Percentiles rank a stretch among this genome's conserved stretches.
These are phyloP conservation scores for Cyclina sinensis DNA, from an alignment of 1,140 invertebrate species.

Conservation along the genomic window DNA sequence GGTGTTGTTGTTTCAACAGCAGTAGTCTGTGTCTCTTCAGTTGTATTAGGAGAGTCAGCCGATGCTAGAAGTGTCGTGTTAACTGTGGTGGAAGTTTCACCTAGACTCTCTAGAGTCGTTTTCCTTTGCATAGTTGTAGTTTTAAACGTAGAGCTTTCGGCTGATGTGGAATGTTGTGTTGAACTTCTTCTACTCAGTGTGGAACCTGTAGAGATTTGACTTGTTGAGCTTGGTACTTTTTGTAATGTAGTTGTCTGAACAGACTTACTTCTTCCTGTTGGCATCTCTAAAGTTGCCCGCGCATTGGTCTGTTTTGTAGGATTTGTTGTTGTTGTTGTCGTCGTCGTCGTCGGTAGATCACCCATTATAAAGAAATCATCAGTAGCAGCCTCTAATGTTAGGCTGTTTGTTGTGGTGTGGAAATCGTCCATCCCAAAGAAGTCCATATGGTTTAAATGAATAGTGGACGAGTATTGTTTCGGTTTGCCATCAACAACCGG, in stretches of 20 bases:
- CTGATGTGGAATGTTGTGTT: no score
- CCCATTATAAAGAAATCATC: background rate
- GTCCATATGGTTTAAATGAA: background rate
- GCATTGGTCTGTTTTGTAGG: no score
- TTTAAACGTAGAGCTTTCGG: no score
- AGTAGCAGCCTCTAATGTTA: background rate
- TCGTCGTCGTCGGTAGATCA: background rate
- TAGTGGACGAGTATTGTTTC: slow-evolving; percentile 2
- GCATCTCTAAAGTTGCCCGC: no score
- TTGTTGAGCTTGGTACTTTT: no score
- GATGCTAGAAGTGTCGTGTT: background rate
- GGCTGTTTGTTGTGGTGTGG: background rate
- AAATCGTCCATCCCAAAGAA: slow-evolving; percentile 22
- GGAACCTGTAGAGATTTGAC: no score
- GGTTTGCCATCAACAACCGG: background rate
- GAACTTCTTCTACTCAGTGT: no score
- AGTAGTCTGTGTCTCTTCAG: background rate
- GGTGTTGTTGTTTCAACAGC: background rate
- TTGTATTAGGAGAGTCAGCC: background rate
- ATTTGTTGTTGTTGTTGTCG: background rate
- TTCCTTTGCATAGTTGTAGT: no score
- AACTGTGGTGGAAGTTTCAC: background rate
- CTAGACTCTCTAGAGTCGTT: background rate
- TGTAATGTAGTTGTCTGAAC: no score
- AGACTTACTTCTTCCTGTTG: no score